Evolutionary conservation across 2,113 vertebrate species (phyloP).

Genomic region (Pitta sordida): DNA sequence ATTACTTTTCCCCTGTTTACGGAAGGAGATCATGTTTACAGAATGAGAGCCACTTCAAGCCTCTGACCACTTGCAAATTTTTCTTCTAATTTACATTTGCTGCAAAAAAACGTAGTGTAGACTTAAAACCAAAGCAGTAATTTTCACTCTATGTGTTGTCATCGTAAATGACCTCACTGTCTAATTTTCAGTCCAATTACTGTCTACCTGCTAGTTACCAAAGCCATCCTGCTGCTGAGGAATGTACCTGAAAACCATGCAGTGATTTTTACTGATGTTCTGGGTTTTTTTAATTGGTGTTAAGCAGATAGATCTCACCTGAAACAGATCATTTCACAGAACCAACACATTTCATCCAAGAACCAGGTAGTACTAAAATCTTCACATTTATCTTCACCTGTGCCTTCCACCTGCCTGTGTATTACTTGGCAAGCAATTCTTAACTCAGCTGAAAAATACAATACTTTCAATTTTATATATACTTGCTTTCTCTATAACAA

Average conservation of each 20-base stretch:
- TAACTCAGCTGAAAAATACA: neutral
- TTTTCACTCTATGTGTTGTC: slow-evolving; percentile 4
- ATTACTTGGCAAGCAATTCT: neutral
- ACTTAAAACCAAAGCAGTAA: neutral
- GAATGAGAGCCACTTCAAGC: neutral
- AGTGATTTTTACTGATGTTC: neutral
- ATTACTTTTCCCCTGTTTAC: neutral
- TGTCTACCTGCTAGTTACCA: neutral
- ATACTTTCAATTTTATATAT: neutral
- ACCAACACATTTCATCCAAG: neutral
- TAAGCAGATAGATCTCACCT: neutral
- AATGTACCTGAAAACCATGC: neutral
- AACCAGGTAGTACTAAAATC: neutral
- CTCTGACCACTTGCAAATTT: neutral
- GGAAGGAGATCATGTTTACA: neutral
- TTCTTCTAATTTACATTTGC: neutral
- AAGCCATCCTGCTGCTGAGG: neutral
- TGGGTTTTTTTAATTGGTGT: neutral
- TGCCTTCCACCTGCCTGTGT: neutral
- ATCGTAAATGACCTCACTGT: neutral
- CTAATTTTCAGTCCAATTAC: slow-evolving; percentile 43
- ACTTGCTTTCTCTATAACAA: neutral
- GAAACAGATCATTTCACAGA: neutral
- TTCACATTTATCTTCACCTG: neutral
- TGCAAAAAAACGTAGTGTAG: neutral